Base-by-base conservation (phyloP, 2,113 vertebrate species). In the Sapayoa aenigma region DNA sequence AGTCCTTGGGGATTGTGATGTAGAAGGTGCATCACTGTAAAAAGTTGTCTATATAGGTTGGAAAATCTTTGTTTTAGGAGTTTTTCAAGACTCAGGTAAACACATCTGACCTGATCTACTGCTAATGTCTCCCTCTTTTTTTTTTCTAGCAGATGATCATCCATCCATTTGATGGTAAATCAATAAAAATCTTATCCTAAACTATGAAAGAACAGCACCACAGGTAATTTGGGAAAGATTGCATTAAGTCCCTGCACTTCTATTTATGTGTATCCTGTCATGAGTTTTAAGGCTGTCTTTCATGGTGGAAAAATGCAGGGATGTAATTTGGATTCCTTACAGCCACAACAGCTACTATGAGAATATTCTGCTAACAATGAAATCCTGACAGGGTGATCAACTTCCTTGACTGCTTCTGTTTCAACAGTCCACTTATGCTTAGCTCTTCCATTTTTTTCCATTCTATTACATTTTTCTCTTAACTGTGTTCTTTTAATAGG, bases 1-100 rank as follows among this genome's bases (percentile, higher is more conserved):
- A 17, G 6, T 39, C 28, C n/a, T 17, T 46, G 9, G 2, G 1
- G 2, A 0, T 6, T 27, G 4, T 5, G 1, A 3, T 8, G 14
- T 2, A 31, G 14, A 55, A 80, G 7, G n/a, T 52, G 52, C 5
- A 68, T 2, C 7, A 11, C 12, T 68, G 27, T 14, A 39, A 35
- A 42, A 80, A 0, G 6, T 30, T 89, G 20, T 55, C 8, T 28
- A 13, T 6, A 31, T 14, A 39, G 1, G 5, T 3, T 68, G 33
- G 17, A 86, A 27, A 69, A 44, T 53, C 11, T 44, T 37, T 10
- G 3, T 3, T 44, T 59, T 53, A 53, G 9, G 28, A 46, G 4
- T 13, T 53, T 84, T 78, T 65, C 67, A 79, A 66, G 33, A 62
- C 12, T 66, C 23, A 24, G 33, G 16, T 24, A 66, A 84, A 49